Evolutionary conservation across 2,797 vertebrate genomes (phyloP).

Genomic region (Alca torda): DNA sequence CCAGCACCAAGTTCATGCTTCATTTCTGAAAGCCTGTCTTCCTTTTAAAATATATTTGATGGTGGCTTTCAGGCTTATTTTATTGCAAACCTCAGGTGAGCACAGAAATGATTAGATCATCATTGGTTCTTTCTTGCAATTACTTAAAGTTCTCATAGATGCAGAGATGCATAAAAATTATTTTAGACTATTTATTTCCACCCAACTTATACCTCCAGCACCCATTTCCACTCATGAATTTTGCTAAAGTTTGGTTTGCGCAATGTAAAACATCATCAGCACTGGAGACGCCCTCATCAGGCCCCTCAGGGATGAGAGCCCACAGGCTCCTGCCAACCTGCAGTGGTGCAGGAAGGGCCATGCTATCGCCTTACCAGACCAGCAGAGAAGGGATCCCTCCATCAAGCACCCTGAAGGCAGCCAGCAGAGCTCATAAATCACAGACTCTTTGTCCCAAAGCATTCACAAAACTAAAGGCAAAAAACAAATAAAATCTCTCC

Average conservation of each 20-base stretch:
- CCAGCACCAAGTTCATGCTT: not conserved
- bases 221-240: not conserved
- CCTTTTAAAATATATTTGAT: not conserved
- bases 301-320: not conserved
- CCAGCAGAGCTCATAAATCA: not conserved
- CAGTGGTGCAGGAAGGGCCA: not conserved
- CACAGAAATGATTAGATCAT: not conserved
- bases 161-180: not conserved
- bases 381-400: not conserved
- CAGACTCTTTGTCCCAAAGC: not conserved
- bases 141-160: not conserved
- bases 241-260: not conserved
- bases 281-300: not conserved
- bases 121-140: not conserved
- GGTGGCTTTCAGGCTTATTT: not conserved
- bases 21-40: not conserved
- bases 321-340: not conserved
- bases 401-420: not conserved
- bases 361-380: not conserved
- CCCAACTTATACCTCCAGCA: not conserved
- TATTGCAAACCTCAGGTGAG: not conserved
- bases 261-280: not conserved
- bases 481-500: not conserved
- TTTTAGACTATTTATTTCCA: not conserved
- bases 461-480: not conserved